Conservation (phyloP, 2,797 vertebrate species). For the Gallirallus australis region DNA sequence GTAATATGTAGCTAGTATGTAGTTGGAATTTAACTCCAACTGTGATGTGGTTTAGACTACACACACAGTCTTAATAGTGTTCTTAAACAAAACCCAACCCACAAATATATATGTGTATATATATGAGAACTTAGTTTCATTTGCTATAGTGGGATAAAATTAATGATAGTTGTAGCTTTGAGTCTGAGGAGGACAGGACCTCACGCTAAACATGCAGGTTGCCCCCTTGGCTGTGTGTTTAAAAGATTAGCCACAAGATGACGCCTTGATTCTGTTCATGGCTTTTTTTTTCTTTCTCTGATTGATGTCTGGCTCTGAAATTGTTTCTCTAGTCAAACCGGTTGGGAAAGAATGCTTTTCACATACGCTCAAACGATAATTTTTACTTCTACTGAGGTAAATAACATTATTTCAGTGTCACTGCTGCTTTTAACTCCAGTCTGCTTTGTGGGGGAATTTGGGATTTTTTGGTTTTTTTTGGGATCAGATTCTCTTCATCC, state of each 20-base stretch:
- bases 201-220: no score
- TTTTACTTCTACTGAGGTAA: neutral
- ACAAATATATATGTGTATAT: no score
- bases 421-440: neutral
- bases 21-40: neutral
- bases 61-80: neutral
- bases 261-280: slow-evolving; percentile 12
- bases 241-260: slow-evolving; percentile 55
- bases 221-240: neutral
- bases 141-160: neutral
- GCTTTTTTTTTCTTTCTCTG: neutral
- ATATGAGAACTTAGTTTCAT: neutral
- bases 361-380: neutral
- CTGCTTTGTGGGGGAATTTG: neutral
- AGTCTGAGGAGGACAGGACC: neutral
- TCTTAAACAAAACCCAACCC: neutral
- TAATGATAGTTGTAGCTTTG: neutral
- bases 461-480: neutral
- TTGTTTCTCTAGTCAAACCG: neutral
- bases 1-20: neutral
- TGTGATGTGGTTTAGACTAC: neutral
- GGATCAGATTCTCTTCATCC: neutral
- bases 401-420: neutral
- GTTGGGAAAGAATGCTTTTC: neutral
- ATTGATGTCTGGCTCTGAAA: neutral